phyloP scores from a whole-genome alignment of 1,140 invertebrate species.

The Anoplophora glabripennis region DNA sequence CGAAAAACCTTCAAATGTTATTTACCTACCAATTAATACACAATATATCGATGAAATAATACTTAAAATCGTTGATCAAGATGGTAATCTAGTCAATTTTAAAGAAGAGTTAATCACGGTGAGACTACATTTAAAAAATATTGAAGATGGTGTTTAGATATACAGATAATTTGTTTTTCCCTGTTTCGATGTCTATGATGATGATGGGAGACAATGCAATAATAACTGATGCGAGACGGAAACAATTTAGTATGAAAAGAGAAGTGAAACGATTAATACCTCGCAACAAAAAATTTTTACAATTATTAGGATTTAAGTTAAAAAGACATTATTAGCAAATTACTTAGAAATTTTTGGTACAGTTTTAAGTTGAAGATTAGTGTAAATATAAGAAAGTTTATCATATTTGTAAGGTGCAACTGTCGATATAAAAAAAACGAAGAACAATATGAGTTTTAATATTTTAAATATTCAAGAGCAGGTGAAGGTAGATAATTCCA shows the following conservation, averaged over 20 bases:
- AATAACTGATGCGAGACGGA: too few relatives aligned
- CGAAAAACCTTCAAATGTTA: constrained; percentile 38
- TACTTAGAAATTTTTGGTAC: too few relatives aligned
- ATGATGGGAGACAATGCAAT: background rate
- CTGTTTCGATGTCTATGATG: too few relatives aligned
- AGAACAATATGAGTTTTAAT: background rate
- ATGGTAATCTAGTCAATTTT: constrained; percentile 29
- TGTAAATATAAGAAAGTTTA: too few relatives aligned
- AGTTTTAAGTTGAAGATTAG: too few relatives aligned
- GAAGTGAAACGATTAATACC: background rate
- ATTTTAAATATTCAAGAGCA: background rate
- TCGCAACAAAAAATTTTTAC: background rate
- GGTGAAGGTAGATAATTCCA: constrained; percentile 14
- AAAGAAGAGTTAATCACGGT: constrained; percentile 31
- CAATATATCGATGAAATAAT: background rate
- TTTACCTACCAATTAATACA: constrained; percentile 35
- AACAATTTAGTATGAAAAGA: background rate
- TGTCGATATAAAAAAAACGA: too few relatives aligned
- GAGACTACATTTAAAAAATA: constrained; percentile 9
- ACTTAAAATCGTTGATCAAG: background rate
- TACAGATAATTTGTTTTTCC: background rate
- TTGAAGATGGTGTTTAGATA: background rate
- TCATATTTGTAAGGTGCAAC: too few relatives aligned
- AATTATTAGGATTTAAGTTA: constrained; percentile 9
- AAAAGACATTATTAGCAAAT: too few relatives aligned